Conservation (phyloP, 2,797 vertebrate species). For the Aselliscus stoliczkanus region DNA sequence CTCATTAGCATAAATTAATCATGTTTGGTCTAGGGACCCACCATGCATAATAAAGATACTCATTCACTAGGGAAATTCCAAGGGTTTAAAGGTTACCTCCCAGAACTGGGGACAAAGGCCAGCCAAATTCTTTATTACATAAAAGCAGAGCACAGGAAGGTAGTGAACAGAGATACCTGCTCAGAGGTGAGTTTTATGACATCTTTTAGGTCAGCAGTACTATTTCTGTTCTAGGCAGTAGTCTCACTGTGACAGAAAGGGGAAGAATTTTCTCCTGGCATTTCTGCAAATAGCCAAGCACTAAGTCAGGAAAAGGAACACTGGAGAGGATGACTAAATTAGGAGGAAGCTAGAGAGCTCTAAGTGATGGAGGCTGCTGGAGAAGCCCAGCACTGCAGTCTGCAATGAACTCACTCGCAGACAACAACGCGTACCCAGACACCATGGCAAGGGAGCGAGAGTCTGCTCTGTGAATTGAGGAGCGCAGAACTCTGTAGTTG, state of each 20-base stretch:
- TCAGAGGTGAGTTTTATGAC: neutral
- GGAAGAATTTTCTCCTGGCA: neutral
- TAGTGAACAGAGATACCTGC: neutral
- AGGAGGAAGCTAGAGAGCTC: neutral
- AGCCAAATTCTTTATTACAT: neutral
- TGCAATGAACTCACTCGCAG: neutral
- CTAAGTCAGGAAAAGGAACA: neutral
- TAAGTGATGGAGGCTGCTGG: neutral
- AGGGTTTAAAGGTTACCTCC: slow-evolving; percentile 4
- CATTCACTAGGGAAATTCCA: neutral
- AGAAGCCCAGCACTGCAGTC: neutral
- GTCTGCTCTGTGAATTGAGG: slow-evolving; percentile 22
- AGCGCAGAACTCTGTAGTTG: neutral
- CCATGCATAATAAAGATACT: neutral
- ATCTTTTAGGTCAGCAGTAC: slow-evolving; percentile 43
- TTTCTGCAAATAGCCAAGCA: neutral
- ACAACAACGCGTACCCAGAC: neutral
- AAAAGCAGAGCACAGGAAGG: neutral
- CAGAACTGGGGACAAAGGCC: neutral
- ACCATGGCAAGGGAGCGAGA: neutral
- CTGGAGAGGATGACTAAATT: neutral
- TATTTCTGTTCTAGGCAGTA: slow-evolving; percentile 10
- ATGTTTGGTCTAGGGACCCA: neutral
- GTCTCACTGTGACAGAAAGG: neutral
- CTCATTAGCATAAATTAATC: neutral